Evolutionary conservation across 2,113 vertebrate genomes (phyloP).

Genomic region (Rhinopomastus cyanomelas): DNA sequence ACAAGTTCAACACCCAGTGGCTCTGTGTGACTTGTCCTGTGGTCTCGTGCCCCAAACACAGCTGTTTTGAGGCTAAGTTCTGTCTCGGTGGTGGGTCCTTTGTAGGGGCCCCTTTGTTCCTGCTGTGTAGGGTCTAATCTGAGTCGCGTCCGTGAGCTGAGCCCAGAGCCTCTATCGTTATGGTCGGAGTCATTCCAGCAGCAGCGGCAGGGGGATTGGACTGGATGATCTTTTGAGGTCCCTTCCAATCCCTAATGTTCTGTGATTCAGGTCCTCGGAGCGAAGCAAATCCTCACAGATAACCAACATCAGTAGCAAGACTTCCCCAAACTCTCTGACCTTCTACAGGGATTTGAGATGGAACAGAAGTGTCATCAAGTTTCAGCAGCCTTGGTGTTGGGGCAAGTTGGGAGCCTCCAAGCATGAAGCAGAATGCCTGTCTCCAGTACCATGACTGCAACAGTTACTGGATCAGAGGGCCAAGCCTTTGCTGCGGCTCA

Average conservation of each 20-base stretch:
- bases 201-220: not conserved
- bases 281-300: not conserved
- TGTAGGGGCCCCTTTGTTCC: not conserved
- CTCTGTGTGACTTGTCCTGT: not conserved
- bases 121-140: not conserved
- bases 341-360: not conserved
- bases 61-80: not conserved
- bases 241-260: no score
- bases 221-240: no score
- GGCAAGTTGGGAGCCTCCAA: not conserved
- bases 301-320: not conserved
- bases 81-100: not conserved
- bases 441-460: not conserved
- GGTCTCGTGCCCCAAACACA: accelerated
- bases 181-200: not conserved
- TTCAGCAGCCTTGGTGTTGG: not conserved
- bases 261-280: not conserved
- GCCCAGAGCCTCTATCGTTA: not conserved
- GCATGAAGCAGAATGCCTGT: not conserved
- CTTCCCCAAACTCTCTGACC: not conserved
- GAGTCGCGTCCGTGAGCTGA: not conserved
- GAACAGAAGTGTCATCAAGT: not conserved
- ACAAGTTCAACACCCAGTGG: not conserved
- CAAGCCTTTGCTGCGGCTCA: not conserved
- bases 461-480: not conserved